Base-by-base conservation (phyloP, 35 echinoderm and acorn worm species). In the Patiria miniata region DNA sequence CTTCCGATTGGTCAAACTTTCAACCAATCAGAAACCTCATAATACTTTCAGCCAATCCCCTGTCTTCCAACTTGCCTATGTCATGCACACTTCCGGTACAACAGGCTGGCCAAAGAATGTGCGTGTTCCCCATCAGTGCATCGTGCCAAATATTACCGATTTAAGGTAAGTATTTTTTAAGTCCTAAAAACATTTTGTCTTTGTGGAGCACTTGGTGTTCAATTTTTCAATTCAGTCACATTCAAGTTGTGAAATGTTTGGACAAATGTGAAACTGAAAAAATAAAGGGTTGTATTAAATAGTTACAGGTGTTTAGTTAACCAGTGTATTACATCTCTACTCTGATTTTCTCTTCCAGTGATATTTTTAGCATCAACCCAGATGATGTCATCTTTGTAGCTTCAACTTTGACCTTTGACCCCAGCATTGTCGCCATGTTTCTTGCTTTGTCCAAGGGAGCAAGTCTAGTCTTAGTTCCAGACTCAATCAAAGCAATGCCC, bases 371-470 rank as follows among this genome's bases (percentile, higher is more conserved):
- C 39, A 85, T 98, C 51, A 65, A 47, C 1, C 22, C 81, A 86
- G 51, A 90, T 40, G 96, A 98, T 91, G 86, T 91, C 4, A 85
- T 94, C 37, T 98, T 98, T 57, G 94, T 91, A 59, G 96, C 96
- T 37, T 87, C 95, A 29, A 85, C 96, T 38, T 47, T 94, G 78
- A 94, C 96, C 86, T 94, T 94, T 90, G 92, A 94, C 87, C 86
- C 96, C 14, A 89, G 89, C 73, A 92, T 94, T 68, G 92, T 98
- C 15, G 92, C 94, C 39, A 98, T 98, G 39, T 98, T 98, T 83
- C 39, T 94, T 77, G 88, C 96, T 2, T 78, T 90, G 29, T 80
- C 79, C 69, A 23, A 53, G 12, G 92, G 96, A 34, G 96, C 92
- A 38, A 86, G 85, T 78, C 78, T 98, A n/a, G 29, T 98, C 8